Evolutionary conservation across 2,797 vertebrate species (phyloP).

Genomic region (Rhinoraja longicauda): DNA sequence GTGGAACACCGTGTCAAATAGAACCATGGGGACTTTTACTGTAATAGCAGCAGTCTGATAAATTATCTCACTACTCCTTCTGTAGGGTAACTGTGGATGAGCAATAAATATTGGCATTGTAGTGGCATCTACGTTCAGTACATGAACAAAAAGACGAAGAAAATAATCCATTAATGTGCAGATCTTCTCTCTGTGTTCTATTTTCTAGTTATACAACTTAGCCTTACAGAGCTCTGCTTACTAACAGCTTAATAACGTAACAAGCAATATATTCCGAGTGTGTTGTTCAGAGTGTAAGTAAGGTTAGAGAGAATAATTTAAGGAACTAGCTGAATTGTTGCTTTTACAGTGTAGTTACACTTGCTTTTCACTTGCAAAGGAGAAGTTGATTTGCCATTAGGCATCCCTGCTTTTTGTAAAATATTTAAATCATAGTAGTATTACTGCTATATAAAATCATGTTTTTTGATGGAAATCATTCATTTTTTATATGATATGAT

Average conservation of each 20-base stretch:
- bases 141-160: no score
- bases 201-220: not conserved
- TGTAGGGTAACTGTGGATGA: no score
- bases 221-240: not conserved
- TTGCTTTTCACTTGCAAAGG: not conserved
- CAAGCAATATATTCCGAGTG: not conserved
- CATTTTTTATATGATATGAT: constrained; percentile 37
- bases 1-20: no score
- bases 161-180: not conserved
- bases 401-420: constrained; percentile 27
- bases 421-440: constrained; percentile 27
- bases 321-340: not conserved
- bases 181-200: not conserved
- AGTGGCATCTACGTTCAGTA: no score
- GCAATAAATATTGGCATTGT: no score
- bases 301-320: not conserved
- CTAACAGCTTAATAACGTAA: no score
- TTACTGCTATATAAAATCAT: constrained; percentile 29
- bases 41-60: no score
- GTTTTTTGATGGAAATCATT: constrained; percentile 36
- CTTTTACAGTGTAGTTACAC: not conserved
- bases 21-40: no score
- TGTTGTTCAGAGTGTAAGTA: no score
- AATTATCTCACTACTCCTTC: no score
- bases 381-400: constrained; percentile 36